Percentiles rank a stretch among this genome's conserved stretches.
phyloP scores from a whole-genome alignment of 2,888 invertebrate genomes.

The Geophilus truncorum region DNA sequence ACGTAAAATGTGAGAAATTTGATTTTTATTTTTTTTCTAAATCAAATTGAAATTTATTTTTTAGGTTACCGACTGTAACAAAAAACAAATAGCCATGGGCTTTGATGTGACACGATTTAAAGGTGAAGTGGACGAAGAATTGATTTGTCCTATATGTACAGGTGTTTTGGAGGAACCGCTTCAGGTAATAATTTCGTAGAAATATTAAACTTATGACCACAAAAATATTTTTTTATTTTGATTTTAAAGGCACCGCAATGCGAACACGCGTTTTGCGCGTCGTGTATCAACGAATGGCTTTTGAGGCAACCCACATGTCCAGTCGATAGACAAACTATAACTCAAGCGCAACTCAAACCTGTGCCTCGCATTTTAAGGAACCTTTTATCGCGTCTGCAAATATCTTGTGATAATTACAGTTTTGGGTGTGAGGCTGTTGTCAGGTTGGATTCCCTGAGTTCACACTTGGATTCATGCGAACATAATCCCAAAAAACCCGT shows the following conservation, averaged over 20 bases:
- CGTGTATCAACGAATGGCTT: constrained; percentile 93
- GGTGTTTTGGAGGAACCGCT: constrained; percentile 91
- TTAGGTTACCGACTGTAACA: too few relatives aligned
- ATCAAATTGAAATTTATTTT: too few relatives aligned
- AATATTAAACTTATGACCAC: background rate
- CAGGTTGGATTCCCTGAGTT: constrained; percentile 75
- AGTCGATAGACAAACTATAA: constrained; percentile 84
- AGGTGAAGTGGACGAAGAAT: constrained; percentile 93
- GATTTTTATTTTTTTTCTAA: too few relatives aligned
- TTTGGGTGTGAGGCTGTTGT: constrained; percentile 80
- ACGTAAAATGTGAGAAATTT: too few relatives aligned
- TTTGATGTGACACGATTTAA: constrained; percentile 90
- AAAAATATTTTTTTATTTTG: constrained; percentile 36
- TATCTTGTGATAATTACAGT: constrained; percentile 83
- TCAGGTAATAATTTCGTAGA: constrained; percentile 62
- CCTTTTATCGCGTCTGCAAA: constrained; percentile 78
- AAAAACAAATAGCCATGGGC: constrained; percentile 62
- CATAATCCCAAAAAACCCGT: constrained; percentile 90
- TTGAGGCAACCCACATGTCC: constrained; percentile 90
- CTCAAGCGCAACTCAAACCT: constrained; percentile 79
- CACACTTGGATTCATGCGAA: constrained; percentile 86
- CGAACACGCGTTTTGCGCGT: constrained; percentile 90
- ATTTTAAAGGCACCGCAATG: constrained; percentile 77
- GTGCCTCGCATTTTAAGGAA: constrained; percentile 91
- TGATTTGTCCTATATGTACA: constrained; percentile 93